Evolutionary conservation across 2,113 vertebrate species (phyloP), one percentile per base, ranked within the genome.

Genomic region (Clupea harengus): DNA sequence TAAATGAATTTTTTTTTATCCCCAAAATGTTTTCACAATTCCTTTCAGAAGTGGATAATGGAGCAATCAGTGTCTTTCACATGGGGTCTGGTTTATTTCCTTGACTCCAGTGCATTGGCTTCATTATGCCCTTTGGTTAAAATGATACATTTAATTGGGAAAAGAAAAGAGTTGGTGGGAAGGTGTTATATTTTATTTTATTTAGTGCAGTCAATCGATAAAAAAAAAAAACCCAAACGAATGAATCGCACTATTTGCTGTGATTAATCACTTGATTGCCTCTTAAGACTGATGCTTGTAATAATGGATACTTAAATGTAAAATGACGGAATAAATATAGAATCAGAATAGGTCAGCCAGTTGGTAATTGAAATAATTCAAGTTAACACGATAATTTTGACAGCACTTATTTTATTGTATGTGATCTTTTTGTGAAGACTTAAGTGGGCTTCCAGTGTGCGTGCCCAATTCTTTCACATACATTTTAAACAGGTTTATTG

Each of bases 11-110:
- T 28, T 67, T 67, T n/a, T n/a, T n/a, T n/a, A n/a, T n/a, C n/a
- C n/a, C n/a, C n/a, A n/a, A n/a, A n/a, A n/a, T n/a, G 10, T 25
- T 25, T 25, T 64, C n/a, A 64, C 22, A 64, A 9, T 67, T 28
- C 64, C 64, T 67, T 67, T 67, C 64, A 67, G 54, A 20, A 28
- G n/a, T 67, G 64, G 64, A 10, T 67, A 67, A 67, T 67, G n/a
- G n/a, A 67, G 64, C 11, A 67, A 67, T 67, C n/a, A 67, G 54
- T 28, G 64, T n/a, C 64, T 67, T 28, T 28, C 64, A 67, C 11
- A 67, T 28, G n/a, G 64, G n/a, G 64, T 28, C n/a, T 67, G 64
- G 25, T 28, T 25, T 11, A 25, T 28, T 67, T 25, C 64, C 64
- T 67, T 67, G n/a, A 5, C n/a, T 64, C 25, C 25, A 64, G 25